Base-by-base conservation (phyloP, 2,888 invertebrate species). In the Bedellia somnulentella region DNA sequence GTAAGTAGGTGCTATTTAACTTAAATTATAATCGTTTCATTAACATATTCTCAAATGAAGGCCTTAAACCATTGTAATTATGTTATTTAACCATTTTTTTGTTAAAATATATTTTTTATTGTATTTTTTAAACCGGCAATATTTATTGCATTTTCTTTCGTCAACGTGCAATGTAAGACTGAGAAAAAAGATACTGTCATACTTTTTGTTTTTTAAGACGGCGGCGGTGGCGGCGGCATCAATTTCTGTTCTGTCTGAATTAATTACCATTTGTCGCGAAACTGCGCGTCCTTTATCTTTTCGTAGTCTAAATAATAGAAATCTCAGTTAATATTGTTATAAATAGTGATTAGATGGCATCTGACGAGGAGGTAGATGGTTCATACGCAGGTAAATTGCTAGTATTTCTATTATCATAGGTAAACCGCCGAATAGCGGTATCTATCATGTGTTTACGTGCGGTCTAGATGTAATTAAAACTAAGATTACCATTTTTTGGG, bases 311-410 rank as follows among this genome's bases (percentile, higher is more conserved):
- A n/a, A 62, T 58, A 60, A 59, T 57, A 58, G 57, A 49, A 57
- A 62, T 68, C 63, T 60, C 54, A 47, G 48, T 42, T 45, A 46
- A 24, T 43, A 44, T 66, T 62, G 64, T 64, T 55, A 51, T 54
- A 50, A 55, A 61, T 55, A 56, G 55, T 62, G 49, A 57, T 50
- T 61, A 64, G 66, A 90, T 90, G 90, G 90, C 89, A 68, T 90
- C 90, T 41, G 90, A 90, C 54, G 90, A 90, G 57, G 90, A 90
- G 75, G 84, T 89, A 61, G 90, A 90, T 53, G 91, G 89, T 61
- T 86, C 84, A 62, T 87, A 85, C 59, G 89, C 87, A 80, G 90
- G 91, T 90, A 80, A 88, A 85, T 71, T 53, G 50, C 55, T 46
- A 57, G 58, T 68, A n/a, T n/a, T n/a, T n/a, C n/a, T n/a, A n/a